Conservation (phyloP, 2,888 invertebrate species). For the Heliconius aoede region DNA sequence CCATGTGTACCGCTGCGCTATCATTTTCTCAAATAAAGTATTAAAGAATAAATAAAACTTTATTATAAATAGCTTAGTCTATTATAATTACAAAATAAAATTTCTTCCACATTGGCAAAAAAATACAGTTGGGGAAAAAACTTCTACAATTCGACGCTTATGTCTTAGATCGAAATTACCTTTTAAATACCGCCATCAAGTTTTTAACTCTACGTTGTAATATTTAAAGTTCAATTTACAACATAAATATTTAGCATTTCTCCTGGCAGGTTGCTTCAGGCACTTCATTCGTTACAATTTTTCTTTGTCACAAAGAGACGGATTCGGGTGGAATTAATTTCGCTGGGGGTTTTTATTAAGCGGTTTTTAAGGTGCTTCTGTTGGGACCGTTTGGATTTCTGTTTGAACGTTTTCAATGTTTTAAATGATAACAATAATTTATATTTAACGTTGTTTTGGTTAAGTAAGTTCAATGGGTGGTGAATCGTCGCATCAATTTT, state of each 20-base stretch:
- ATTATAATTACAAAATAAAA: background rate
- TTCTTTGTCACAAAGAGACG: slow-evolving; percentile 80
- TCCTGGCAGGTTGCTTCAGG: slow-evolving; percentile 66
- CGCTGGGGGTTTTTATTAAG: slow-evolving; percentile 71
- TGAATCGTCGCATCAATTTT: background rate
- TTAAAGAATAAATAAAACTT: too few relatives aligned
- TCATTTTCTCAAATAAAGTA: too few relatives aligned
- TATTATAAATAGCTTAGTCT: too few relatives aligned
- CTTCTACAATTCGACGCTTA: background rate
- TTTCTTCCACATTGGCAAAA: background rate
- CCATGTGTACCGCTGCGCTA: too few relatives aligned
- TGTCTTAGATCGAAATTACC: slow-evolving; percentile 40
- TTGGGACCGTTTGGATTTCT: slow-evolving; percentile 52
- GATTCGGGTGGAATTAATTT: slow-evolving; percentile 76
- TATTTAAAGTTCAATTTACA: slow-evolving; percentile 21
- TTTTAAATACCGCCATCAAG: slow-evolving; percentile 7
- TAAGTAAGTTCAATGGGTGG: background rate
- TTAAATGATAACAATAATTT: too few relatives aligned
- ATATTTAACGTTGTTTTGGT: slow-evolving; percentile 9
- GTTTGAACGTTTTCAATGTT: slow-evolving; percentile 38
- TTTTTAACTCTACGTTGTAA: background rate
- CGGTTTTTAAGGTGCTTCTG: slow-evolving; percentile 57
- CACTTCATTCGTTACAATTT: slow-evolving; percentile 79
- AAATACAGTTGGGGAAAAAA: background rate
- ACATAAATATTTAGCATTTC: slow-evolving; percentile 53